phyloP scores from a whole-genome alignment of 2,888 invertebrate genomes.

The Diarsia mendica region DNA sequence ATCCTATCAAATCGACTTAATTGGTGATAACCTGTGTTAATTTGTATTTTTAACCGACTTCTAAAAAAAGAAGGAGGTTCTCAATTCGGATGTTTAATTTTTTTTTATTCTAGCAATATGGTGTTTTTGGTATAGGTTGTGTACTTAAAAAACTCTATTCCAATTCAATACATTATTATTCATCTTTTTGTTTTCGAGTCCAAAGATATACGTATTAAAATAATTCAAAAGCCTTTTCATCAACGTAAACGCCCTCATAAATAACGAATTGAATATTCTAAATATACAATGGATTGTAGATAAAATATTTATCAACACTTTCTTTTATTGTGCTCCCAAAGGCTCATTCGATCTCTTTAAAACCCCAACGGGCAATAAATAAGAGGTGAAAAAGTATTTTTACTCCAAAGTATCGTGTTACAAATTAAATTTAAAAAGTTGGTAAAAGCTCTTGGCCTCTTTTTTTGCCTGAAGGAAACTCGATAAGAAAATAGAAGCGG shows the following conservation, averaged over 20 bases:
- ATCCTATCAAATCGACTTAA: not conserved
- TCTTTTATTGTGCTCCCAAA: constrained; percentile 21
- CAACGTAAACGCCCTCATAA: constrained; percentile 11
- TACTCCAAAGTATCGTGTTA: constrained; percentile 37
- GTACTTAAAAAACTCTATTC: not conserved
- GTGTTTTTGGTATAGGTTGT: too few relatives aligned
- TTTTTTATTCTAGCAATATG: not conserved
- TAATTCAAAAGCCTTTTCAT: constrained; percentile 6
- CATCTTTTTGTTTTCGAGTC: not conserved
- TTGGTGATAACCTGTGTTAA: not conserved
- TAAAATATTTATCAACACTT: constrained; percentile 43
- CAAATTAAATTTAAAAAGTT: constrained; percentile 56
- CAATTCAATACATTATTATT: not conserved
- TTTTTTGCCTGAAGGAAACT: constrained; percentile 16
- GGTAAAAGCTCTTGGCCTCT: constrained; percentile 6
- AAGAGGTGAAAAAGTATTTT: constrained; percentile 45
- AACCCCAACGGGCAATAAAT: constrained; percentile 43
- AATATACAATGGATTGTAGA: constrained; percentile 32
- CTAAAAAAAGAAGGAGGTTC: too few relatives aligned
- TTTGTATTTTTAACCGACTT: not conserved
- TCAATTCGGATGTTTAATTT: too few relatives aligned
- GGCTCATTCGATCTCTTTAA: constrained; percentile 31
- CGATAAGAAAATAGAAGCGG: constrained; percentile 27
- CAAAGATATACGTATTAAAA: not conserved
- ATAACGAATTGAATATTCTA: constrained; percentile 22